Percentiles rank a stretch among this genome's conserved stretches.
phyloP scores from a whole-genome alignment of 2,888 invertebrate species.

The Megastigmus dorsalis region DNA sequence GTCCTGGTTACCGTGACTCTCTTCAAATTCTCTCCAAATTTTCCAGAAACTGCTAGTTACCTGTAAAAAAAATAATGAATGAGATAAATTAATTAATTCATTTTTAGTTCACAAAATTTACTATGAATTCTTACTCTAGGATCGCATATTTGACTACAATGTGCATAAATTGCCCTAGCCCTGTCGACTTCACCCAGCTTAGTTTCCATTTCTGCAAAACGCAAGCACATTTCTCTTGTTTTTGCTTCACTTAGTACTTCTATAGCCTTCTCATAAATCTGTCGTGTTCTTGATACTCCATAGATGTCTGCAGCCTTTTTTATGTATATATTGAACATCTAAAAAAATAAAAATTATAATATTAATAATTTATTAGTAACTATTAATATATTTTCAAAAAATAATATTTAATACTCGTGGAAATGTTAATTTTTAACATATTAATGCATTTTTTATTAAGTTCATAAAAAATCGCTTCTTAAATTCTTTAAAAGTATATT shows the following conservation, averaged over 20 bases:
- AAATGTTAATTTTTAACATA: no score
- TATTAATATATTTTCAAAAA: no score
- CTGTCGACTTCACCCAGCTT: conserved; percentile 98
- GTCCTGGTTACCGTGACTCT: conserved; percentile 98
- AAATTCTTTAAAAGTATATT: background rate
- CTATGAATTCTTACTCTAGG: conserved; percentile 83
- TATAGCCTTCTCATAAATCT: conserved; percentile 98
- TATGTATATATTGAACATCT: conserved; percentile 98
- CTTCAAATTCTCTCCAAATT: conserved; percentile 99
- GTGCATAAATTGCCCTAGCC: conserved; percentile 96
- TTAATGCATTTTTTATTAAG: no score
- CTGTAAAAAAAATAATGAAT: conserved; percentile 64
- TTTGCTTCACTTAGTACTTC: conserved; percentile 93
- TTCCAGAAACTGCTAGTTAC: conserved; percentile 96
- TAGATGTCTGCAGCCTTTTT: conserved; percentile 98
- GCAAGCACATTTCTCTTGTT: conserved; percentile 95
- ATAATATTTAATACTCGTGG: no score
- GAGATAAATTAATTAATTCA: background rate
- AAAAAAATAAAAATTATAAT: conserved; percentile 58
- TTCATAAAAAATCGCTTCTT: no score
- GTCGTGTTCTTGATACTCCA: conserved; percentile 96
- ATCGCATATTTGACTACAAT: conserved; percentile 99
- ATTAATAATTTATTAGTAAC: no score
- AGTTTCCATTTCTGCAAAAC: conserved; percentile 98
- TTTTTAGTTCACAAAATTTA: background rate